These are phyloP conservation scores for Hydrozoanthus tunicans DNA, from an alignment of 64 coral and sea anemone species.

Conservation along the genomic window DNA sequence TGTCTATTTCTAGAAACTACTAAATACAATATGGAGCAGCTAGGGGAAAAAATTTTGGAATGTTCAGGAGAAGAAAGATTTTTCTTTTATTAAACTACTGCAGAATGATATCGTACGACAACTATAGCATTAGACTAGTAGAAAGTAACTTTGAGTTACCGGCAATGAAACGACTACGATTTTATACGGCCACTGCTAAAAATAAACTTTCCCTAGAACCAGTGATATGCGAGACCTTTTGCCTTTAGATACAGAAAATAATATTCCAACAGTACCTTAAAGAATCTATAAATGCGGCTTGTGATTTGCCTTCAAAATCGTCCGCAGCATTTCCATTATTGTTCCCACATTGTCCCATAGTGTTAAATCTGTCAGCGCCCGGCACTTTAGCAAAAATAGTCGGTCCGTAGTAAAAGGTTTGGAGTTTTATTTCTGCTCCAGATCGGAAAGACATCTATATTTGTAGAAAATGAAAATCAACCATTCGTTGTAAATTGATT, in stretches of 20 bases:
- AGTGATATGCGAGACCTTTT: not conserved
- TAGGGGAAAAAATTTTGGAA: too few species aligned
- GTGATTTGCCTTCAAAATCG: not conserved
- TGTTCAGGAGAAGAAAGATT: too few species aligned
- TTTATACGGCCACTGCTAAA: not conserved
- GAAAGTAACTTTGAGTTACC: too few species aligned
- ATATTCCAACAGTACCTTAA: not conserved
- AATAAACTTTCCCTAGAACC: not conserved
- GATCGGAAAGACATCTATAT: constrained; percentile 3
- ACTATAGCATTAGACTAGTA: too few species aligned
- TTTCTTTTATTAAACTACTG: too few species aligned
- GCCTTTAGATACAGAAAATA: too few species aligned
- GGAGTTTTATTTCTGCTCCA: not conserved
- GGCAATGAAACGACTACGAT: too few species aligned
- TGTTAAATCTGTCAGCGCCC: not conserved
- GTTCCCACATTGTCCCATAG: not conserved
- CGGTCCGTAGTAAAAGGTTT: not conserved
- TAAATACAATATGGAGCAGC: too few species aligned
- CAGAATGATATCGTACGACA: too few species aligned
- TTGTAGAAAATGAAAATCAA: not conserved
- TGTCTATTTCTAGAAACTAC: too few species aligned
- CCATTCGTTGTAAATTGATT: too few species aligned
- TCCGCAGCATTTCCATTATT: not conserved
- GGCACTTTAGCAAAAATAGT: not conserved
- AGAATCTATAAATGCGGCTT: not conserved